A percentile compares a stretch with the other conserved stretches of the same genome.
phyloP scores from a whole-genome alignment of 2,113 vertebrate genomes.

The Arothron firmamentum region DNA sequence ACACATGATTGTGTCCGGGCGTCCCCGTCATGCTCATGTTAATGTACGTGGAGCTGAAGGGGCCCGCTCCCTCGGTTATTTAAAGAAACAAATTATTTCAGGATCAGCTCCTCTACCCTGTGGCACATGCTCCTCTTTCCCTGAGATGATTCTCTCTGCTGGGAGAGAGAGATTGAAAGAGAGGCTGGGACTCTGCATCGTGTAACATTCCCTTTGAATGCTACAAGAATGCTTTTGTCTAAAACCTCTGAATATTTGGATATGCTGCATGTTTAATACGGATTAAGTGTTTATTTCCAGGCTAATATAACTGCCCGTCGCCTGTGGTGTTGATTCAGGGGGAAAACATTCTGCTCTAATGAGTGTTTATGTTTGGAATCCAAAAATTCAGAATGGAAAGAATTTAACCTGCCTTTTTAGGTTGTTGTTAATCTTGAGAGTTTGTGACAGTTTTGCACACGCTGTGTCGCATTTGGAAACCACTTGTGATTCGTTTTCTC shows the following conservation, averaged over 20 bases:
- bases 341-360: background rate
- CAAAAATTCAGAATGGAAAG: constrained; percentile 3
- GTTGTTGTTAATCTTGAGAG: constrained; percentile 1
- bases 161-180: constrained; percentile 4
- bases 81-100: constrained; percentile 73
- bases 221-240: too few species aligned
- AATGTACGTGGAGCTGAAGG: constrained; percentile 49
- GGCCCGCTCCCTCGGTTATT: constrained; percentile 62
- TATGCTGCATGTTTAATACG: background rate
- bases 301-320: background rate
- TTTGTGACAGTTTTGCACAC: background rate
- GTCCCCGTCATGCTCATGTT: constrained; percentile 33
- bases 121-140: constrained; percentile 58
- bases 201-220: constrained; percentile 27
- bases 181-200: background rate
- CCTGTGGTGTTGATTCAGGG: constrained; percentile 7
- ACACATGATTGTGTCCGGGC: background rate
- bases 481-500: too few species aligned
- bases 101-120: constrained; percentile 58
- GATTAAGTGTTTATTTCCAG: background rate
- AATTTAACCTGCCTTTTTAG: background rate
- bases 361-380: constrained; percentile 5
- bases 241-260: background rate
- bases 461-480: background rate
- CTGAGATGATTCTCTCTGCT: constrained; percentile 41